Evolutionary conservation across 2,797 vertebrate species (phyloP), one percentile per base, ranked within the genome.

Genomic region (Mallotus villosus): DNA sequence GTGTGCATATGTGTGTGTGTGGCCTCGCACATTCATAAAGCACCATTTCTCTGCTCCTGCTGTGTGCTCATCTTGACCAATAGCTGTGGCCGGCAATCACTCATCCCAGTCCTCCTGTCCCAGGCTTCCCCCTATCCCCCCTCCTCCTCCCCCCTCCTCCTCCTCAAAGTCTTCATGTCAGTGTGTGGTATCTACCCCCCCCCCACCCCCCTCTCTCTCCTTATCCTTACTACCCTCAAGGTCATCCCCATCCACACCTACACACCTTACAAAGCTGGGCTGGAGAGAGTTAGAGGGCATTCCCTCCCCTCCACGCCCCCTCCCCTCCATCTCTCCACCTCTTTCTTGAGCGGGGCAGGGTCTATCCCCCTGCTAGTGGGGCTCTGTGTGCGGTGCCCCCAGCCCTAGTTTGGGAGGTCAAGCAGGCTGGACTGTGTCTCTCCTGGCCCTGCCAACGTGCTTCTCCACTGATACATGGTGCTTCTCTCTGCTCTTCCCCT

Each of bases 41-140:
- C 29, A 32, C 29, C 3, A 32, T 32, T 32, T 6, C 3, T 32
- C 29, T 6, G 29, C 29, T 32, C 29, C 29, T 32, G 29, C 29
- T 32, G 29, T 41, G 63, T 46, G 71, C 27, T 32, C 72, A 41
- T 82, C 76, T 70, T 89, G 89, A 92, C 88, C 88, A 79, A 72
- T 79, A 81, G 80, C 74, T 88, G 82, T 85, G 85, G 81, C 82
- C 78, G 78, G 82, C 88, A 91, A 91, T 93, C 89, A 89, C 78
- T 91, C 86, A 86, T 74, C 74, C 64, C 77, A 72, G 71, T 72
- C 82, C 75, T 83, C 66, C 81, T 81, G 85, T 89, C 88, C 84
- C 73, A 84, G 85, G 81, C 78, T 78, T 63, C 75, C 59, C 24
- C 51, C 72, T 24, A 37, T 46, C 68, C 67, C 49, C 64, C 55